These are phyloP conservation scores for Hedychridium roseum DNA, from an alignment of 2,888 invertebrate genomes.

Conservation along the genomic window DNA sequence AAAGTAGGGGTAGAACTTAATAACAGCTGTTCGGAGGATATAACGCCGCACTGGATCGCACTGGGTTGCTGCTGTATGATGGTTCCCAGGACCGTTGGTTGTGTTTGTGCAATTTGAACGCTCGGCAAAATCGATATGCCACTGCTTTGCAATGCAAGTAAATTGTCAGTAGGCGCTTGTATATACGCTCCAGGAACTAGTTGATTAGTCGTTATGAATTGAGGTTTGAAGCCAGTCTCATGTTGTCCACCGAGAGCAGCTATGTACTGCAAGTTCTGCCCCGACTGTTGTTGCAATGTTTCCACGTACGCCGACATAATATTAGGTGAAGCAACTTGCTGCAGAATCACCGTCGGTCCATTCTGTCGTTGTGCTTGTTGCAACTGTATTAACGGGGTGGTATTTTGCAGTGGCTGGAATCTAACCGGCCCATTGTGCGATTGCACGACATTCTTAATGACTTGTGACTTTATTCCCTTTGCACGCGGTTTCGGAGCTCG, in stretches of 20 bases:
- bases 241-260: slow-evolving; percentile 73
- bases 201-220: slow-evolving; percentile 55
- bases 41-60: slow-evolving; percentile 66
- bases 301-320: slow-evolving; percentile 74
- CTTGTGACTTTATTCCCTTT: slow-evolving; percentile 47
- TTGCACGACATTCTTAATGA: slow-evolving; percentile 43
- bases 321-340: slow-evolving; percentile 71
- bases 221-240: slow-evolving; percentile 54
- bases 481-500: slow-evolving; percentile 44
- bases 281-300: slow-evolving; percentile 74
- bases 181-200: slow-evolving; percentile 59
- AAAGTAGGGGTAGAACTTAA: slow-evolving; percentile 71
- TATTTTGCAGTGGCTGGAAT: slow-evolving; percentile 56
- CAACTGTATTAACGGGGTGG: slow-evolving; percentile 68
- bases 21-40: slow-evolving; percentile 69
- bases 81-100: slow-evolving; percentile 57
- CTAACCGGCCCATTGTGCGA: slow-evolving; percentile 39
- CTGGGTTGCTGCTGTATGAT: slow-evolving; percentile 67
- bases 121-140: slow-evolving; percentile 59
- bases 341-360: slow-evolving; percentile 75
- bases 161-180: slow-evolving; percentile 56
- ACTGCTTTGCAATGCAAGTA: slow-evolving; percentile 55
- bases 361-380: slow-evolving; percentile 67
- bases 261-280: slow-evolving; percentile 80
- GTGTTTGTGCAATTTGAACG: slow-evolving; percentile 55